Evolutionary conservation across 2,113 vertebrate species (phyloP).

Genomic region (Arvicanthis niloticus): DNA sequence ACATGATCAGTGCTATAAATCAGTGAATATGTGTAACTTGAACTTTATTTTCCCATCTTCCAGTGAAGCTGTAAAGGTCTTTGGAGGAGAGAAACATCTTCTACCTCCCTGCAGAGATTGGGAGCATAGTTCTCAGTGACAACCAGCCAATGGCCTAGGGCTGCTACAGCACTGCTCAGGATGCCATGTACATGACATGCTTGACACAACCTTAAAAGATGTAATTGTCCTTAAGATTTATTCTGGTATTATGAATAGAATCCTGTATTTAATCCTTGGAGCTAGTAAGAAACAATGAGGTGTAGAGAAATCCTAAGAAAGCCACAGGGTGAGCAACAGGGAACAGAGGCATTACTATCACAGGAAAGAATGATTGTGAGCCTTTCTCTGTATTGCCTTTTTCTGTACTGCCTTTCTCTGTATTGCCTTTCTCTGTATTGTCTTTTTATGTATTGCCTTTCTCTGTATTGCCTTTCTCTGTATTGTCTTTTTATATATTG

Average conservation of each 20-base stretch:
- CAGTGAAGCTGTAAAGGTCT: not conserved
- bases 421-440: too few relatives aligned
- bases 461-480: too few relatives aligned
- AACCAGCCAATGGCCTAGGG: not conserved
- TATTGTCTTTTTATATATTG: too few relatives aligned
- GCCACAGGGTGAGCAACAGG: not conserved
- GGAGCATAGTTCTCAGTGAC: not conserved
- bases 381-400: not conserved
- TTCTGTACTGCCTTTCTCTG: not conserved
- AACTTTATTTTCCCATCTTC: constrained; percentile 2
- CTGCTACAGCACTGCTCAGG: not conserved
- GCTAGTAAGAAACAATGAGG: not conserved
- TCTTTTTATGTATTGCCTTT: too few relatives aligned
- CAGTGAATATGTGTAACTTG: not conserved
- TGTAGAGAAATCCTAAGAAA: not conserved
- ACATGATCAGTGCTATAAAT: not conserved
- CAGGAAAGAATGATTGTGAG: not conserved
- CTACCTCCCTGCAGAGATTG: not conserved
- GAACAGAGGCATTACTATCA: not conserved
- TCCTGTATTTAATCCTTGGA: not conserved
- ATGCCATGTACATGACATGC: not conserved
- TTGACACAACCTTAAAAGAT: constrained; percentile 9
- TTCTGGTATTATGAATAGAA: constrained; percentile 32
- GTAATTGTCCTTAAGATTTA: not conserved
- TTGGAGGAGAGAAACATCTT: not conserved